Conservation (phyloP, 2,113 vertebrate genomes). For the Grallaria varia region DNA sequence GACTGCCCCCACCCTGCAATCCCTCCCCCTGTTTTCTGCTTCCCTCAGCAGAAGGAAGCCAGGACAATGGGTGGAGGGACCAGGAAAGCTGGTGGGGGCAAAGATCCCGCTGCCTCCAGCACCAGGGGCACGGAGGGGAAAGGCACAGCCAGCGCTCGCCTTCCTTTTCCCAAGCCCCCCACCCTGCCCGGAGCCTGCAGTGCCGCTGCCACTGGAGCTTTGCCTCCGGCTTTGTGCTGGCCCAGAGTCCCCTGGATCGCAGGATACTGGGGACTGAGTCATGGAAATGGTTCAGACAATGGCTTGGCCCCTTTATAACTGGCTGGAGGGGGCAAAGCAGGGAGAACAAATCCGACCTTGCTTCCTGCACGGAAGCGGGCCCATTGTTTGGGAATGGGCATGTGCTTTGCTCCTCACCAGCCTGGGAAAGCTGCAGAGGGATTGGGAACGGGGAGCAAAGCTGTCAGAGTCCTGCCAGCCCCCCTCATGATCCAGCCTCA, state of each 20-base stretch:
- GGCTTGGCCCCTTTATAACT: constrained; percentile 44
- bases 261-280: constrained; percentile 57
- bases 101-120: neutral
- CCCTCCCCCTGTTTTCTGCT: rapidly evolving
- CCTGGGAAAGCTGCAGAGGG: constrained; percentile 33
- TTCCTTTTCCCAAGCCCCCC: constrained; percentile 42
- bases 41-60: neutral
- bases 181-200: neutral
- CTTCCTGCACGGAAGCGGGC: constrained; percentile 70
- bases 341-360: constrained; percentile 43
- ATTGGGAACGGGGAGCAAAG: neutral
- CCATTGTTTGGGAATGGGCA: constrained; percentile 65
- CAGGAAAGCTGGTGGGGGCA: neutral
- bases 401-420: constrained; percentile 24
- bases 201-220: neutral
- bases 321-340: constrained; percentile 62
- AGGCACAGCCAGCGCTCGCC: neutral
- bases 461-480: neutral
- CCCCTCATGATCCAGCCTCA: neutral
- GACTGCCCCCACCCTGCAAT: rapidly evolving
- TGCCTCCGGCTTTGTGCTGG: neutral
- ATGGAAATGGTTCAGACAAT: constrained; percentile 68
- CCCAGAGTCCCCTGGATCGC: neutral
- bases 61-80: constrained; percentile 10
- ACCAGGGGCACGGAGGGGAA: neutral